phyloP scores from a whole-genome alignment of 2,888 invertebrate genomes.

The Spatulosminthurus flaviceps region DNA sequence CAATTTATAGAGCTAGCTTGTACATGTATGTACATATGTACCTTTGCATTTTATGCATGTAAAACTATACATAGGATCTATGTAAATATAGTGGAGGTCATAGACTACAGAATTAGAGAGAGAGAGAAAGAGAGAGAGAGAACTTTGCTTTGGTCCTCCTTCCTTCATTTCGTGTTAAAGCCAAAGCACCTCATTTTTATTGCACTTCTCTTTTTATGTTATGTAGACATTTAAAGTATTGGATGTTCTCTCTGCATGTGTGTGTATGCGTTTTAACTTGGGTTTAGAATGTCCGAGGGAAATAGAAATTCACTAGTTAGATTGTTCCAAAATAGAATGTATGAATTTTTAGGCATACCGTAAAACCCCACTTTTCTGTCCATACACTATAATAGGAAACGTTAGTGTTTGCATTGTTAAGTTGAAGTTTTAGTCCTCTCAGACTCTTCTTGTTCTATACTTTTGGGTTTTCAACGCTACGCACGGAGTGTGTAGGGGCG shows the following conservation, averaged over 20 bases:
- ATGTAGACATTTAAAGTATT: slow-evolving; percentile 34
- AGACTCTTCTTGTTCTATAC: neutral
- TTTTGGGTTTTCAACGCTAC: neutral
- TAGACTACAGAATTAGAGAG: no score
- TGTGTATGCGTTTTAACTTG: slow-evolving; percentile 36
- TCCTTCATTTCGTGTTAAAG: slow-evolving; percentile 40
- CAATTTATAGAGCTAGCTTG: no score
- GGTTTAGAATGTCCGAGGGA: slow-evolving; percentile 46
- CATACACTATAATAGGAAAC: neutral
- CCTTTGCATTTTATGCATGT: neutral
- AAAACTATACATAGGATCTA: no score
- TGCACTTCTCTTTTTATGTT: slow-evolving; percentile 37
- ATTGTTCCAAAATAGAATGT: slow-evolving; percentile 28
- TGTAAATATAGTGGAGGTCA: neutral
- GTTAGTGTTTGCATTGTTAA: neutral
- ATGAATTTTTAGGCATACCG: slow-evolving; percentile 23
- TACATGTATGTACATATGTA: no score
- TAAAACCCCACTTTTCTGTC: neutral
- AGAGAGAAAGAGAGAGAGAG: no score
- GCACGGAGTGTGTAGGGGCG: no score
- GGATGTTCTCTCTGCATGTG: slow-evolving; percentile 15
- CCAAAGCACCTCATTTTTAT: slow-evolving; percentile 46
- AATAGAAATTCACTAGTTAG: slow-evolving; percentile 40
- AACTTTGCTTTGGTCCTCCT: neutral
- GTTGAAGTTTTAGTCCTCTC: neutral